Evolutionary conservation across 2,888 invertebrate genomes (phyloP).

Genomic region (Eucera pruinosa): DNA sequence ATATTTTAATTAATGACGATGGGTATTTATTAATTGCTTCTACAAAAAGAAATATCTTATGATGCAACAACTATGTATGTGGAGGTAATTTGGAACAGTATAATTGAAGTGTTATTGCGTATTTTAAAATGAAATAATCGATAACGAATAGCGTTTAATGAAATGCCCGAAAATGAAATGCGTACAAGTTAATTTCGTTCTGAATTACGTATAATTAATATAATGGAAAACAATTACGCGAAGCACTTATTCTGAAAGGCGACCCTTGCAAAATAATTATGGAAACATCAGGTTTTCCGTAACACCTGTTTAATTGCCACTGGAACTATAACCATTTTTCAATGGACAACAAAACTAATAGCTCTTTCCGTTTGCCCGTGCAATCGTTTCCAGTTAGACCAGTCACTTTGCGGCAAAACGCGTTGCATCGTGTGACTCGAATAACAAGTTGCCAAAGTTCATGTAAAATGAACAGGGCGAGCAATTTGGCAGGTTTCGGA

Average conservation of each 20-base stretch:
- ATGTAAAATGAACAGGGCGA: conserved; percentile 34
- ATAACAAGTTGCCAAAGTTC: conserved; percentile 9
- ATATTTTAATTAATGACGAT: neutral
- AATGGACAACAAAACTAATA: conserved; percentile 27
- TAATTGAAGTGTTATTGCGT: neutral
- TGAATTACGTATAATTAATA: neutral
- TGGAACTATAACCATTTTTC: conserved; percentile 20
- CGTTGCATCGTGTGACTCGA: neutral
- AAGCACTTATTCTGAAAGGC: neutral
- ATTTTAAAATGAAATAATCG: neutral
- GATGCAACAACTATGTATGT: neutral
- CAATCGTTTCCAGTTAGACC: neutral
- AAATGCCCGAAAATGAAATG: neutral
- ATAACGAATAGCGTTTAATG: neutral
- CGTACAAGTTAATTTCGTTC: neutral
- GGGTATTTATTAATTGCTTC: neutral
- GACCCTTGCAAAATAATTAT: neutral
- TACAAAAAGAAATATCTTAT: too few species aligned
- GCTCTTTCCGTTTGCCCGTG: neutral
- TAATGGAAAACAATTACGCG: neutral
- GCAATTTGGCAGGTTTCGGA: conserved; percentile 21
- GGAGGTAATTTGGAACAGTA: neutral
- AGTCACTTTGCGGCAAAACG: conserved; percentile 9
- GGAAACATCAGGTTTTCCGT: neutral
- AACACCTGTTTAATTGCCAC: neutral